Conservation (phyloP, 1,140 invertebrate species). For the Musca domestica region DNA sequence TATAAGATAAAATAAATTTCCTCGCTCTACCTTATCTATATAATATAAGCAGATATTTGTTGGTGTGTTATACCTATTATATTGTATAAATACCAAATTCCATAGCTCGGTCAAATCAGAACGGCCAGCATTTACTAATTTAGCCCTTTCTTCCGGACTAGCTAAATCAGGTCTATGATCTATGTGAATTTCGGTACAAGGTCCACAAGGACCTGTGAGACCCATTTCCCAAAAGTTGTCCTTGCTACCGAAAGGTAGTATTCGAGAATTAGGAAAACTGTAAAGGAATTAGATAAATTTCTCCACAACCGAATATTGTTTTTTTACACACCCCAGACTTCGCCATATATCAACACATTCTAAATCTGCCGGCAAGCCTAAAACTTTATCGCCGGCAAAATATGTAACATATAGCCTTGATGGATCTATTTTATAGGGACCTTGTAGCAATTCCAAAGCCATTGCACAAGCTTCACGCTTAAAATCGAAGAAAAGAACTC, state of each 20-base stretch:
- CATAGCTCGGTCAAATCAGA: conserved; percentile 81
- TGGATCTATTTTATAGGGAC: conserved; percentile 73
- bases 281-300: conserved; percentile 4
- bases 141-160: conserved; percentile 53
- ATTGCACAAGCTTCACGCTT: conserved; percentile 90
- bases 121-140: conserved; percentile 66
- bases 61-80: conserved; percentile 67
- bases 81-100: conserved; percentile 93
- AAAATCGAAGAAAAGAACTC: conserved; percentile 29
- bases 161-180: conserved; percentile 59
- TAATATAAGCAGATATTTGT: background rate
- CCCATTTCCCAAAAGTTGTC: conserved; percentile 99
- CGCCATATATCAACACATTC: conserved; percentile 91
- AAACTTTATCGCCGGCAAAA: conserved; percentile 77
- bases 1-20: background rate
- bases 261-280: conserved; percentile 66
- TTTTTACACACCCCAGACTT: conserved; percentile 66
- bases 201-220: conserved; percentile 83
- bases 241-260: conserved; percentile 74
- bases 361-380: conserved; percentile 72
- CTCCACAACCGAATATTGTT: too few species aligned
- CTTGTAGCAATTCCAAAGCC: conserved; percentile 84
- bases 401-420: conserved; percentile 89
- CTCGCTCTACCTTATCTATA: background rate
- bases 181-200: conserved; percentile 92